These are phyloP conservation scores for Geopemphigus sp. DNA, from an alignment of 1,140 invertebrate genomes.

Conservation along the genomic window DNA sequence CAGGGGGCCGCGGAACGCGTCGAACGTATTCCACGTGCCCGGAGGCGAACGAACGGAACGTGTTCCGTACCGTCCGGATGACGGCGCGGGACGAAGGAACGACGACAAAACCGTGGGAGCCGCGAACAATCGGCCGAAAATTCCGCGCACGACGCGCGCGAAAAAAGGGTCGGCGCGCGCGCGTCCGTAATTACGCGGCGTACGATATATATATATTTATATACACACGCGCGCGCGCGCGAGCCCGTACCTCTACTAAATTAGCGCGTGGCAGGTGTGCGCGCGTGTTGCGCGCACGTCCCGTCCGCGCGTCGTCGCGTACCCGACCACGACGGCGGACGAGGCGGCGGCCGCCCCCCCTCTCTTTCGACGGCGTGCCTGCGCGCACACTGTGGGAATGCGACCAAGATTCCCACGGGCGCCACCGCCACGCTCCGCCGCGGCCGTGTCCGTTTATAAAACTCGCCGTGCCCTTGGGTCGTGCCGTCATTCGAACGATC, in stretches of 20 bases:
- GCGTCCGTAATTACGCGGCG: not conserved
- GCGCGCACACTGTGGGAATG: slow-evolving; percentile 47
- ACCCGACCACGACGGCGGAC: not conserved
- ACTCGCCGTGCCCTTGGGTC: slow-evolving; percentile 38
- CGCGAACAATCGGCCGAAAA: not conserved
- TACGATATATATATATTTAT: not conserved
- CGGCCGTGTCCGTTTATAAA: slow-evolving; percentile 24
- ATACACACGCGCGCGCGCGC: slow-evolving; percentile 6
- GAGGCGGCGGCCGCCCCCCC: not conserved
- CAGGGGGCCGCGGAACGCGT: no score
- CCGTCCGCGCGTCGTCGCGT: not conserved
- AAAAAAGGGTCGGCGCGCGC: not conserved
- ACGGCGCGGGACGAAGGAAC: no score
- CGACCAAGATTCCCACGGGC: slow-evolving; percentile 47
- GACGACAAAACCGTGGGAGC: slow-evolving; percentile 26
- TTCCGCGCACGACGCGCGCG: not conserved
- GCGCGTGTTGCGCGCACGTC: slow-evolving; percentile 26
- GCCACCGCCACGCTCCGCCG: slow-evolving; percentile 16
- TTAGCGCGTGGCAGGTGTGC: slow-evolving; percentile 50
- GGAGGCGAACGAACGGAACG: no score
- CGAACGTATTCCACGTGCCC: no score
- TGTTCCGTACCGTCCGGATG: no score
- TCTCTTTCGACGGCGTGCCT: slow-evolving; percentile 1
- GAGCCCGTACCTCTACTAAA: slow-evolving; percentile 44
- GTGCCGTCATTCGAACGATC: slow-evolving; percentile 28